Percentiles rank a stretch among this genome's conserved stretches.
Conservation (phyloP, 1,140 invertebrate genomes). For the Lethrus apterus region DNA sequence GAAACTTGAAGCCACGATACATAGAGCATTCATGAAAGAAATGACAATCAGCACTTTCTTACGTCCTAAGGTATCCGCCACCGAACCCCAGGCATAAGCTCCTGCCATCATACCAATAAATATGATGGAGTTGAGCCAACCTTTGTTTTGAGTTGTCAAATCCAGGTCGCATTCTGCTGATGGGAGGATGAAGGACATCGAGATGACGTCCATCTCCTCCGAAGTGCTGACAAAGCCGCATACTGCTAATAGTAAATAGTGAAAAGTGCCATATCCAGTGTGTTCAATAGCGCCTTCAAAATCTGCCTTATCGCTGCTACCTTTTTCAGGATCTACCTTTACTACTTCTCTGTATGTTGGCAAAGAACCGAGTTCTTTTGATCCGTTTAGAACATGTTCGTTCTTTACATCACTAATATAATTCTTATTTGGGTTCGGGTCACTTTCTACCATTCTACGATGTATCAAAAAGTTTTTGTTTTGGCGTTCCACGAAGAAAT, state of each 20-base stretch:
- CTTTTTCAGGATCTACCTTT: slow-evolving; percentile 27
- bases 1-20: slow-evolving; percentile 81
- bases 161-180: slow-evolving; percentile 87
- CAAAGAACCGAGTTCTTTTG: slow-evolving; percentile 50
- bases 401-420: slow-evolving; percentile 68
- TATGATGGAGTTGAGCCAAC: slow-evolving; percentile 81
- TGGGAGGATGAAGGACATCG: slow-evolving; percentile 89
- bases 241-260: slow-evolving; percentile 77
- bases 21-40: slow-evolving; percentile 81
- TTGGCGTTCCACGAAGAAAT: no score
- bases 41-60: slow-evolving; percentile 80
- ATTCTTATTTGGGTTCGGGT: slow-evolving; percentile 30
- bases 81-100: slow-evolving; percentile 83
- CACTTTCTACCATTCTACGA: slow-evolving; percentile 42
- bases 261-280: slow-evolving; percentile 86
- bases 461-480: no score
- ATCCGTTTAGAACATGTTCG: slow-evolving; percentile 43
- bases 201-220: slow-evolving; percentile 93
- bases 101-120: slow-evolving; percentile 91
- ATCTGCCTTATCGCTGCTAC: slow-evolving; percentile 58
- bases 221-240: slow-evolving; percentile 90
- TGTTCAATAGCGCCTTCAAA: slow-evolving; percentile 77
- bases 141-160: slow-evolving; percentile 75
- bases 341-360: slow-evolving; percentile 28
- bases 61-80: slow-evolving; percentile 79